Conservation (phyloP, 2,113 vertebrate genomes). For the Nyctereutes procyonoides region DNA sequence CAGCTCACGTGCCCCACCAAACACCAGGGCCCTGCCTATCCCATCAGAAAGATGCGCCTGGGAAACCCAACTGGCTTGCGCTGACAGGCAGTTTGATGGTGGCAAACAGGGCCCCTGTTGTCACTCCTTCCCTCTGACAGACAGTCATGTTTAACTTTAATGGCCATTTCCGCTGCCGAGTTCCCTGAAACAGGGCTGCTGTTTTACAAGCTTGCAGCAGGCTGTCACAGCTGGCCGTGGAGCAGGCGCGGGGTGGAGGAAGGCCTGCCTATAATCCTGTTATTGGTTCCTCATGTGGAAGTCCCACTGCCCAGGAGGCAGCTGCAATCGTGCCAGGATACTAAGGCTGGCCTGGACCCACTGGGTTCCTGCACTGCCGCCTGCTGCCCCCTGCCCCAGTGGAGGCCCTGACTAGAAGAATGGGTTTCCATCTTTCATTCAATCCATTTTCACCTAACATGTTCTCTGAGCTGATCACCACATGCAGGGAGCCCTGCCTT, state of each 20-base stretch:
- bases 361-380: background rate
- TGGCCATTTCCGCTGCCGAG: constrained; percentile 75
- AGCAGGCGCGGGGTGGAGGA: fast-evolving
- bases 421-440: background rate
- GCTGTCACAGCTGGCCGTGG: background rate
- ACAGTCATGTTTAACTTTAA: constrained; percentile 85
- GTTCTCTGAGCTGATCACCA: background rate
- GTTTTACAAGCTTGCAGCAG: constrained; percentile 69
- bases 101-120: constrained; percentile 70
- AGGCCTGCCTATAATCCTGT: background rate
- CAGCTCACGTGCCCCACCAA: constrained; percentile 85
- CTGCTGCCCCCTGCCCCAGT: background rate
- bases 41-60: constrained; percentile 73
- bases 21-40: constrained; percentile 82
- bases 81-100: constrained; percentile 83
- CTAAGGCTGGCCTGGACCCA: background rate
- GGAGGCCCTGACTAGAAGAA: background rate
- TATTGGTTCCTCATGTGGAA: background rate
- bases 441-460: fast-evolving
- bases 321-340: fast-evolving
- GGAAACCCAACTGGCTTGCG: constrained; percentile 65
- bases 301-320: background rate
- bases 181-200: constrained; percentile 56
- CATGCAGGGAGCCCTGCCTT: background rate
- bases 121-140: constrained; percentile 82